Conservation (phyloP, 1,140 invertebrate species). For the Trachymyrmex cornetzi region DNA sequence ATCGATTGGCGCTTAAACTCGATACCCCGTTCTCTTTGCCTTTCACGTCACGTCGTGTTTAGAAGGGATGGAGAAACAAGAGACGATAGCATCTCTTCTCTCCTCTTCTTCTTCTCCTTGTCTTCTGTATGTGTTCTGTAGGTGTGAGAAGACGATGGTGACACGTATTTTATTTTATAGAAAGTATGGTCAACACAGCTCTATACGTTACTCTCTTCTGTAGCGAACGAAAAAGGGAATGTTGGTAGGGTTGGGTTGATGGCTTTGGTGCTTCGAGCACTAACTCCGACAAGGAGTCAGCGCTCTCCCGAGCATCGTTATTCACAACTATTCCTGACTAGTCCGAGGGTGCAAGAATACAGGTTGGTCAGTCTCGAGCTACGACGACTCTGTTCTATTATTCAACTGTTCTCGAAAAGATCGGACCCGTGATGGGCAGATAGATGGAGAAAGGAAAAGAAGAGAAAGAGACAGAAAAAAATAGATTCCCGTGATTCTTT, state of each 20-base stretch:
- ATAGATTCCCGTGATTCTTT: slow-evolving; percentile 13
- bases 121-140: slow-evolving; percentile 15
- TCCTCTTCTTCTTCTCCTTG: slow-evolving; percentile 10
- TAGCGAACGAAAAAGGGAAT: not conserved
- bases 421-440: slow-evolving; percentile 32
- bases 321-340: slow-evolving; percentile 81
- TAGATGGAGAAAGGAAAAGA: not conserved
- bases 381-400: slow-evolving; percentile 78
- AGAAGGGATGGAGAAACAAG: slow-evolving; percentile 43
- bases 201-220: slow-evolving; percentile 18
- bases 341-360: slow-evolving; percentile 70
- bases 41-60: slow-evolving; percentile 60
- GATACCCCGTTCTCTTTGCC: slow-evolving; percentile 39
- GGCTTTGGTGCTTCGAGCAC: slow-evolving; percentile 48
- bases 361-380: slow-evolving; percentile 67
- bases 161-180: slow-evolving; percentile 58
- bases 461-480: not conserved
- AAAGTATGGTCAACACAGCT: slow-evolving; percentile 54
- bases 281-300: slow-evolving; percentile 69
- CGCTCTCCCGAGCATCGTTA: slow-evolving; percentile 82
- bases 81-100: slow-evolving; percentile 32
- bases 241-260: slow-evolving; percentile 59
- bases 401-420: slow-evolving; percentile 73
- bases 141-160: not conserved
- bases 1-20: slow-evolving; percentile 54